Base-by-base conservation (phyloP, 1,140 invertebrate genomes). In the Drosophila virilis region DNA sequence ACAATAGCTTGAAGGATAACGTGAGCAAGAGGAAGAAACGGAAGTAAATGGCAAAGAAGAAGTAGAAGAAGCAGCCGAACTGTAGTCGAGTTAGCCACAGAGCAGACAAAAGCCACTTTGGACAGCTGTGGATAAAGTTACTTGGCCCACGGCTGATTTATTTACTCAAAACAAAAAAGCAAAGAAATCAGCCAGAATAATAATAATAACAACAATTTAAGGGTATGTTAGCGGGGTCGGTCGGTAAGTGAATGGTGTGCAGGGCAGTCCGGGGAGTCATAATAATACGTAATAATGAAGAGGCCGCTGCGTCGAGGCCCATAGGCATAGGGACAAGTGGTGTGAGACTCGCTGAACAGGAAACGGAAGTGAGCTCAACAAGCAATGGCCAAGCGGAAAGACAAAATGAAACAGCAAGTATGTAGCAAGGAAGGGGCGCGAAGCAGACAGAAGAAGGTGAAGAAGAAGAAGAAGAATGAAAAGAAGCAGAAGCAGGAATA, bases 281-380 rank as follows among this genome's bases (percentile, higher is more conserved):
- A 88, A 88, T 86, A 86, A 86, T 88, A 85, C 72, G 69, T 83
- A 86, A 86, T 86, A 86, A 86, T 83, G 69, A 86, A 81, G 75
- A 77, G 62, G 37, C 38, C 43, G 12, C 50, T 70, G 42, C 58
- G 38, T 59, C 52, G 48, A 67, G 46, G 65, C 80, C 65, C 69
- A 68, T 52, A 69, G 73, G 70, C 78, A 74, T 54, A 33, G 22
- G 57, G 10, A 46, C 9, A 13, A 32, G 43, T 33, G 50, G 33
- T 9, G 38, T 22, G 38, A 50, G 10, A 37, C 13, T 9, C n/a
- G 67, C 28, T 22, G 13, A 32, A 68, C 60, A 60, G 77, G 74
- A 77, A 88, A 72, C 83, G 83, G 83, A 88, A 88, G 83, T 88
- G 70, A 88, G 79, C 83, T 71, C 74, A 76, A 73, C 68, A 57